Percentiles rank a stretch among this genome's conserved stretches.
phyloP scores from a whole-genome alignment of 92 coral and sea anemone species.

The Anthopleura xanthogrammica region DNA sequence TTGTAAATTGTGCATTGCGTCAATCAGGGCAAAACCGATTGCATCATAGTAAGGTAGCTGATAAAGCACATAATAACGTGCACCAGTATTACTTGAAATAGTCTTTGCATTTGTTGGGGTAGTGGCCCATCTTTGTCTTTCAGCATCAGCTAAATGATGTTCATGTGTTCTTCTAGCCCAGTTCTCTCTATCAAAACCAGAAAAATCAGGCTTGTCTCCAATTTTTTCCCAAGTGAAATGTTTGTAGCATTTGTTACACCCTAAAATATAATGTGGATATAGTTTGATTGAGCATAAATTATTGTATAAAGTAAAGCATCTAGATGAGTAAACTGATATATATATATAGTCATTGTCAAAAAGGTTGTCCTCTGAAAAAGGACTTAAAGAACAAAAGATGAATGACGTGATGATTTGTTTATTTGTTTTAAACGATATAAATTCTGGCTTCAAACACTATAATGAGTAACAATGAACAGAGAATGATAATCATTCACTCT shows the following conservation, averaged over 20 bases:
- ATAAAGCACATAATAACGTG: slow-evolving; percentile 37
- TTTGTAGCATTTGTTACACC: slow-evolving; percentile 57
- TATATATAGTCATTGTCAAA: too few species aligned
- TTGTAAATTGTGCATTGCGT: slow-evolving; percentile 63
- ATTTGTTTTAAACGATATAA: too few species aligned
- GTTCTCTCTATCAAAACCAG: slow-evolving; percentile 52
- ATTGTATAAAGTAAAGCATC: too few species aligned
- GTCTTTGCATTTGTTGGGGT: slow-evolving; percentile 33
- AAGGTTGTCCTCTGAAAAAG: too few species aligned
- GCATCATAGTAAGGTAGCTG: slow-evolving; percentile 60
- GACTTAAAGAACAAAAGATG: too few species aligned
- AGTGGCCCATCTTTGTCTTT: slow-evolving; percentile 26
- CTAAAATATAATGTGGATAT: slow-evolving; percentile 13
- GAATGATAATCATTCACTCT: too few species aligned
- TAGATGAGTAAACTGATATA: too few species aligned
- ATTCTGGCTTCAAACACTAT: too few species aligned
- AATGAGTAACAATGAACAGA: too few species aligned
- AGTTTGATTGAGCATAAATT: too few species aligned
- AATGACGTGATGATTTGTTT: too few species aligned
- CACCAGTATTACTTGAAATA: slow-evolving; percentile 25
- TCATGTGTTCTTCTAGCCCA: slow-evolving; percentile 38
- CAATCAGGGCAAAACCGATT: slow-evolving; percentile 46
- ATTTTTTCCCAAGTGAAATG: slow-evolving; percentile 36
- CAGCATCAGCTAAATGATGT: slow-evolving; percentile 55
- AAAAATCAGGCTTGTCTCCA: slow-evolving; percentile 58